Evolutionary conservation across 2,797 vertebrate species (phyloP).

Genomic region (Cynopterus sphinx): DNA sequence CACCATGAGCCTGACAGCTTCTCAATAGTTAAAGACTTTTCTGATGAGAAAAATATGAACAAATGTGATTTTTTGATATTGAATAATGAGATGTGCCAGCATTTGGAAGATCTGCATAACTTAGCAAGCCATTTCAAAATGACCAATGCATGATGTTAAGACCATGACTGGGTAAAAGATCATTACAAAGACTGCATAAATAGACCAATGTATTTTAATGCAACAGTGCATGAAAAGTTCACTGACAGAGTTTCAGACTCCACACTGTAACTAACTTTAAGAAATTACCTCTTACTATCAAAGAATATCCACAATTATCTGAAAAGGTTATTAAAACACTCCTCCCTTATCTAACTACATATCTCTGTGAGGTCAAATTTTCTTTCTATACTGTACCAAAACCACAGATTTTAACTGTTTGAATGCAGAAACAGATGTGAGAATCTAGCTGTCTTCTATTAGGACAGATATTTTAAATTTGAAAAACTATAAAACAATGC

Average conservation of each 20-base stretch:
- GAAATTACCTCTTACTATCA: conserved; percentile 8
- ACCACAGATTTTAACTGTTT: background rate
- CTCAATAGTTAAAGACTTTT: background rate
- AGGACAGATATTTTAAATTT: background rate
- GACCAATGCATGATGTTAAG: background rate
- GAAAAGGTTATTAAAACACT: background rate
- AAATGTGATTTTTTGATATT: background rate
- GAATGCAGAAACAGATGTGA: conserved; percentile 19
- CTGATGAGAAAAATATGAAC: conserved; percentile 5
- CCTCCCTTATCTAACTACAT: background rate
- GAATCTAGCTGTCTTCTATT: background rate
- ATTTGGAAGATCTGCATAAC: conserved; percentile 23
- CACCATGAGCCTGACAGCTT: background rate
- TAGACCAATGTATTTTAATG: background rate
- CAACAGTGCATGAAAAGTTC: background rate
- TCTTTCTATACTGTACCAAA: background rate
- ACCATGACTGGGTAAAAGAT: conserved; percentile 15
- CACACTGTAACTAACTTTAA: conserved; percentile 12
- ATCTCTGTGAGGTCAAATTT: background rate
- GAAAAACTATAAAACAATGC: background rate
- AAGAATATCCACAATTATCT: conserved; percentile 1
- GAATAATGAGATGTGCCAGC: background rate
- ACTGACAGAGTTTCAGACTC: background rate
- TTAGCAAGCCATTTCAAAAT: conserved; percentile 29
- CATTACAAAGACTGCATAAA: background rate